Percentiles rank a stretch among this genome's conserved stretches.
phyloP scores from a whole-genome alignment of 2,113 vertebrate species.

The Crypturellus undulatus region DNA sequence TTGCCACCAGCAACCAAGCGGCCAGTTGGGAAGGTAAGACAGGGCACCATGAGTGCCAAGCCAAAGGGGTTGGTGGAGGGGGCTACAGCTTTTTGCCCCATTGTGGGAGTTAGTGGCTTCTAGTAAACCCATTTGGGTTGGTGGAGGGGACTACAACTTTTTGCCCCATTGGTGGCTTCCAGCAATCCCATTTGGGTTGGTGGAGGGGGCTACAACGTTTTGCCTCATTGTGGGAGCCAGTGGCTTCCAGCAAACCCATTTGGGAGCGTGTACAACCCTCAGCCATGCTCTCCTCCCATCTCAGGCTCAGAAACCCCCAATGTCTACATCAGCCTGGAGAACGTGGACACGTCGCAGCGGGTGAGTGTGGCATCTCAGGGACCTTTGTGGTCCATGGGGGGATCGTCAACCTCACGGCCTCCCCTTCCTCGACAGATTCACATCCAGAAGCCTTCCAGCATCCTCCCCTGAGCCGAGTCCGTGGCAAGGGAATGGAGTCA shows the following conservation, averaged over 20 bases:
- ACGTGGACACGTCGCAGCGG: background rate
- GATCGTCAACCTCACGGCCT: too few relatives aligned
- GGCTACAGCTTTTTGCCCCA: too few relatives aligned
- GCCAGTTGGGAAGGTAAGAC: background rate
- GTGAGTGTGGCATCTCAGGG: background rate
- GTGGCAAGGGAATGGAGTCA: too few relatives aligned
- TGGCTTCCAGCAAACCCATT: background rate
- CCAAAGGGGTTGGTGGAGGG: background rate
- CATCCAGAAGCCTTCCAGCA: background rate
- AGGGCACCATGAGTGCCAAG: background rate
- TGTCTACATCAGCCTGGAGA: background rate
- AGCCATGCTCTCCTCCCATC: background rate
- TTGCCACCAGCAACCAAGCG: background rate
- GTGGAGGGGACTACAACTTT: too few relatives aligned
- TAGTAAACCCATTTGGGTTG: too few relatives aligned
- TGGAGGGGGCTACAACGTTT: background rate
- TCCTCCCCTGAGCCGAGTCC: background rate
- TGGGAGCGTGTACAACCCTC: background rate
- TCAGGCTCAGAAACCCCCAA: background rate
- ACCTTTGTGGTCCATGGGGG: too few relatives aligned
- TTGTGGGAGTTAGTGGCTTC: fast-evolving
- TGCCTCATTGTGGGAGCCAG: background rate
- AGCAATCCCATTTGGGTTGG: too few relatives aligned
- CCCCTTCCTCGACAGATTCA: background rate
- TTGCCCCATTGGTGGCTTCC: too few relatives aligned